Evolutionary conservation across 2,797 vertebrate genomes (phyloP).

Genomic region (Uromys caudimaculatus): DNA sequence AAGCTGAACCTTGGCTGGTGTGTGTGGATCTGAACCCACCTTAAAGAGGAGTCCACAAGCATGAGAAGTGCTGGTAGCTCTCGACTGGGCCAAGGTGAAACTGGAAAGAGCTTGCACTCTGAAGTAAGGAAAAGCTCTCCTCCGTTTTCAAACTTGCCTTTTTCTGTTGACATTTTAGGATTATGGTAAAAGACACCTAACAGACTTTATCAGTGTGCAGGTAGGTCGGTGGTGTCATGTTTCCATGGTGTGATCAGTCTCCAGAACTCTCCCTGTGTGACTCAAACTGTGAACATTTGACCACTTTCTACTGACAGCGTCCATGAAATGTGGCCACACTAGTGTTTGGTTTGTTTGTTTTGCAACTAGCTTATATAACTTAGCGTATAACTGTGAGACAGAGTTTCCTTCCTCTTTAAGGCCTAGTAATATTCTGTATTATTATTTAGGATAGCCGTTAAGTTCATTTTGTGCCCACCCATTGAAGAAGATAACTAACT

Average conservation of each 20-base stretch:
- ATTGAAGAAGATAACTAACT: not conserved
- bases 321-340: fast-evolving
- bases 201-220: not conserved
- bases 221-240: not conserved
- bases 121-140: not conserved
- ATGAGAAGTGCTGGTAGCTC: not conserved
- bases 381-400: not conserved
- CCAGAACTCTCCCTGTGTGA: not conserved
- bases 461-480: not conserved
- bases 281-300: not conserved
- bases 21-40: not conserved
- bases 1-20: not conserved
- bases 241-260: not conserved
- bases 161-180: not conserved
- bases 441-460: not conserved
- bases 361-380: not conserved
- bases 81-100: not conserved
- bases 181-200: not conserved
- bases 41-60: not conserved
- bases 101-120: not conserved
- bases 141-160: not conserved
- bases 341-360: not conserved
- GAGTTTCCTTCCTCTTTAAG: not conserved
- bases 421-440: not conserved
- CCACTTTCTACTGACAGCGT: not conserved